These are phyloP conservation scores for Polypedilum pembai DNA, from an alignment of 1,140 invertebrate genomes.

Conservation along the genomic window DNA sequence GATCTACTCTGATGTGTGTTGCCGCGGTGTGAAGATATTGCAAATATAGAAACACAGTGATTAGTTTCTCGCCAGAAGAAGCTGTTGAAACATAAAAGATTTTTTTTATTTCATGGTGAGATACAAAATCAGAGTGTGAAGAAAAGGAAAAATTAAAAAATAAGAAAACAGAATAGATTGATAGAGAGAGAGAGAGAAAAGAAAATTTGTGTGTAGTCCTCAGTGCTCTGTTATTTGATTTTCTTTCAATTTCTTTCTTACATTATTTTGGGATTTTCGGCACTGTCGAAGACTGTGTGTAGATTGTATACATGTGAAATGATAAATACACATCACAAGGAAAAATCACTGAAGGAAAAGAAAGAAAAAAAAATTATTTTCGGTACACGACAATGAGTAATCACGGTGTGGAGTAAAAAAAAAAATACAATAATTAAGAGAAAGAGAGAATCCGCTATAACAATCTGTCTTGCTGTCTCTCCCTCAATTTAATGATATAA, in stretches of 20 bases:
- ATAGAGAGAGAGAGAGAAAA: not conserved
- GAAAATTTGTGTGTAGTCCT: constrained; percentile 17
- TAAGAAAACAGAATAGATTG: not conserved
- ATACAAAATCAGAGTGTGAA: constrained; percentile 17
- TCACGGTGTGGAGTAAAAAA: not conserved
- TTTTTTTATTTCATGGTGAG: constrained; percentile 4
- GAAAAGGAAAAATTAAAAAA: not conserved
- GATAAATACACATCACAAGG: constrained; percentile 15
- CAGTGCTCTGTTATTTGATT: not conserved
- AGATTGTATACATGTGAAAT: not conserved
- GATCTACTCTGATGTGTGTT: not conserved
- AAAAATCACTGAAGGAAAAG: not conserved
- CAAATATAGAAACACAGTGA: constrained; percentile 9
- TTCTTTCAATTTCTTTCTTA: constrained; percentile 2
- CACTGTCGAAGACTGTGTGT: too few relatives aligned
- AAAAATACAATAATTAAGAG: not conserved
- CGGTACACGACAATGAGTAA: constrained; percentile 16
- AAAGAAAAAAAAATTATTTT: constrained; percentile 4
- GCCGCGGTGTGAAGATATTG: not conserved
- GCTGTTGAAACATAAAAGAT: constrained; percentile 18
- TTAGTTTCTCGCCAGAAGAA: constrained; percentile 17
- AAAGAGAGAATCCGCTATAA: not conserved
- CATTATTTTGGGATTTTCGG: not conserved
- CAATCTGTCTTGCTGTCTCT: not conserved
- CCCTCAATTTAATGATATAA: not conserved